A percentile compares a stretch with the other conserved stretches of the same genome.
Conservation (phyloP, 2,888 invertebrate species). For the Eueremaeus valkanovi region DNA sequence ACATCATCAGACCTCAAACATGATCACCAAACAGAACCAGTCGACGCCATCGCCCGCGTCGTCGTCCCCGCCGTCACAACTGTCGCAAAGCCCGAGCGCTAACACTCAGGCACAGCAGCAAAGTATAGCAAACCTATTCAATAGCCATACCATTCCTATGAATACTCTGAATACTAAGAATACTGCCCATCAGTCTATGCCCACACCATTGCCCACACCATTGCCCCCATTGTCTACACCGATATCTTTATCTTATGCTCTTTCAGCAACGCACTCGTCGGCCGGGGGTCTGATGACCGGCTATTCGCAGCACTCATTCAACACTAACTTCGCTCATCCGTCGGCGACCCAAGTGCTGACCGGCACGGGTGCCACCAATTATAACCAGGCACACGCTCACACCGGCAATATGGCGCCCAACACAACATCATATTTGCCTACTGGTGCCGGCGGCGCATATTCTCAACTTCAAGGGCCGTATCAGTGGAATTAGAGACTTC, state of each 20-base stretch:
- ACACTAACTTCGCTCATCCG: constrained; percentile 45
- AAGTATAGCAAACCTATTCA: constrained; percentile 35
- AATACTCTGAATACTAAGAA: no score
- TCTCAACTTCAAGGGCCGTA: constrained; percentile 47
- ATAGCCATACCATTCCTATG: no score
- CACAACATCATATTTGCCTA: constrained; percentile 45
- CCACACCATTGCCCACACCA: no score
- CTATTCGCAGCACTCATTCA: constrained; percentile 46
- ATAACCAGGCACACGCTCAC: constrained; percentile 45
- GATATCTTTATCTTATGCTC: constrained; percentile 42
- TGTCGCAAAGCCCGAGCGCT: neutral
- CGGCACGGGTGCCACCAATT: constrained; percentile 43
- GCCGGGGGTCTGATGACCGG: constrained; percentile 44
- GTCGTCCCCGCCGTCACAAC: constrained; percentile 29
- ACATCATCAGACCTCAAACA: constrained; percentile 30
- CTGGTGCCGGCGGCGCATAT: constrained; percentile 46
- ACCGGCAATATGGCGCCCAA: constrained; percentile 40
- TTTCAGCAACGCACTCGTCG: constrained; percentile 40
- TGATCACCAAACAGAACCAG: constrained; percentile 29
- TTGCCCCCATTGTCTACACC: constrained; percentile 43
- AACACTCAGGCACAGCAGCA: constrained; percentile 16
- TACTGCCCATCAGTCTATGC: no score
- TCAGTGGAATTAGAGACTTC: constrained; percentile 45
- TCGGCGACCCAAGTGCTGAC: constrained; percentile 42
- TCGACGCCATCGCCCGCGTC: constrained; percentile 38